phyloP scores from a whole-genome alignment of 2,797 vertebrate species.

The Emydoidea blandingii region DNA sequence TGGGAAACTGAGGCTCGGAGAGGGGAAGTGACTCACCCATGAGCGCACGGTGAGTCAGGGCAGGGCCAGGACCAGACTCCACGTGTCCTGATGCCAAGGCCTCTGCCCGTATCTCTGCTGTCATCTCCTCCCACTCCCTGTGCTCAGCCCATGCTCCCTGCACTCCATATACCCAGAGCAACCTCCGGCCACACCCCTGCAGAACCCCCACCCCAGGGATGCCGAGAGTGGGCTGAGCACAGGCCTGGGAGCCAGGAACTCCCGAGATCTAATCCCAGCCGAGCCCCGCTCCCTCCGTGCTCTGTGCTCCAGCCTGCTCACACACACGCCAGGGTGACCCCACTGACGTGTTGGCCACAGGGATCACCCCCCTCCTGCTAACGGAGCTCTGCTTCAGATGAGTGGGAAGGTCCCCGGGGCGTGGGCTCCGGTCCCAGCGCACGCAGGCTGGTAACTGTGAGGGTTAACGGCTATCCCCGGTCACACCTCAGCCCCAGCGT shows the following conservation, averaged over 20 bases:
- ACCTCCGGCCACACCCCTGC: too few relatives aligned
- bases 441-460: too few relatives aligned
- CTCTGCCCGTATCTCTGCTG: neutral
- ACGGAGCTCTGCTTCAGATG: neutral
- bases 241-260: neutral
- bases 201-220: neutral
- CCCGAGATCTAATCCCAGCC: neutral
- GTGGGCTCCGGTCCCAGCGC: too few relatives aligned
- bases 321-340: neutral
- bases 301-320: neutral
- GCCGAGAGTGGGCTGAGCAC: neutral
- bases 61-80: neutral
- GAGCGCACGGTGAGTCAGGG: neutral
- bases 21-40: neutral
- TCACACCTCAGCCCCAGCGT: neutral
- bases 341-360: neutral
- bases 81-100: neutral
- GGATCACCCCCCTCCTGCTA: neutral
- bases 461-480: neutral
- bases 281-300: neutral
- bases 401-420: neutral
- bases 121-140: neutral
- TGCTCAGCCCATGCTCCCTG: neutral
- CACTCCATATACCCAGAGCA: neutral
- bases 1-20: neutral